Evolutionary conservation across 2,113 vertebrate species (phyloP).

Genomic region (Anas platyrhynchos): DNA sequence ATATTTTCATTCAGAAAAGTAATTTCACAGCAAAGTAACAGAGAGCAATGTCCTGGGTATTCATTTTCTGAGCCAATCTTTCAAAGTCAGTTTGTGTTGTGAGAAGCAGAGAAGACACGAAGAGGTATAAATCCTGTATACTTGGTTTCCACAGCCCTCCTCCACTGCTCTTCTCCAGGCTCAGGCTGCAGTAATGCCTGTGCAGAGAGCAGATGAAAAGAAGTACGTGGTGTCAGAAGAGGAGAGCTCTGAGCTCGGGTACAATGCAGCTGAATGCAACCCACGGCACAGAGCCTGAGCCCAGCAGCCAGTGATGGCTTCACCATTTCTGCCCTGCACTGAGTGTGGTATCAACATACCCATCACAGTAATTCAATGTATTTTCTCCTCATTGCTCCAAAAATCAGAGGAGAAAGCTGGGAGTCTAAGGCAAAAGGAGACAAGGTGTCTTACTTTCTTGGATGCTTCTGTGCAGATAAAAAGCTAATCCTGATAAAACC

Average conservation of each 20-base stretch:
- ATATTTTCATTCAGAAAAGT: constrained; percentile 81
- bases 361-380: constrained; percentile 48
- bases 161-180: neutral
- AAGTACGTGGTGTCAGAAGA: neutral
- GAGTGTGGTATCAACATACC: constrained; percentile 35
- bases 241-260: constrained; percentile 40
- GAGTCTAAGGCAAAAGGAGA: constrained; percentile 74
- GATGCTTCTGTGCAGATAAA: constrained; percentile 75
- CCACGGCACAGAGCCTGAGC: constrained; percentile 28
- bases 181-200: constrained; percentile 15
- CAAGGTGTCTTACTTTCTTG: constrained; percentile 70
- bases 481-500: constrained; percentile 80
- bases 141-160: constrained; percentile 32
- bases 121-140: constrained; percentile 55
- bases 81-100: constrained; percentile 74
- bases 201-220: constrained; percentile 47
- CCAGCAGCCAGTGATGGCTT: neutral
- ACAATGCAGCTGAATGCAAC: constrained; percentile 13
- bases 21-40: constrained; percentile 81
- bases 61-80: constrained; percentile 77
- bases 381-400: constrained; percentile 62
- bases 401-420: constrained; percentile 71
- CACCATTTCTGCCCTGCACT: constrained; percentile 30
- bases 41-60: constrained; percentile 74
- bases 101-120: constrained; percentile 48